Evolutionary conservation across 2,888 invertebrate genomes (phyloP), one percentile per base, ranked within the genome.

Genomic region (Sarcophaga variegata): DNA sequence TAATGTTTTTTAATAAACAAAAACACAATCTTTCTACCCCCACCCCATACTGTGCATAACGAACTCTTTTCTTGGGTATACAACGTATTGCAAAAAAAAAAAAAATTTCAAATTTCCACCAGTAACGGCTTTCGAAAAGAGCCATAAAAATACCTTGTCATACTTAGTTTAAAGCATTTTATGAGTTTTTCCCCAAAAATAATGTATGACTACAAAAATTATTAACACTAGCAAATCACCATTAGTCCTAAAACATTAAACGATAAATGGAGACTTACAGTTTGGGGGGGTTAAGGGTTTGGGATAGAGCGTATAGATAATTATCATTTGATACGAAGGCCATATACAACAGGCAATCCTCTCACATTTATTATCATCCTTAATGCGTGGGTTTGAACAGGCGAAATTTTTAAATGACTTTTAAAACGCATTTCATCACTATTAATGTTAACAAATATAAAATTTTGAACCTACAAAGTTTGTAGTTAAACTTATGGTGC

Each of bases 391-490:
- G 60, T 54, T 66, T 22, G 37, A 67, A 72, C 75, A 79, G 17
- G 64, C 27, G 78, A 69, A 54, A 81, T 74, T 88, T 88, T 86
- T 67, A 88, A 88, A 88, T 83, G 87, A 88, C 88, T 88, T 88
- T 85, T 83, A 79, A 88, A 89, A 87, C 86, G 84, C 88, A 88
- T 88, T 89, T 87, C 88, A 89, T 89, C 89, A 88, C 85, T 85
- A 82, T 81, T 85, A 89, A 88, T 87, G 83, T 83, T 85, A 78
- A 77, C 83, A 85, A 88, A 88, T 85, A 87, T 78, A 67, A 87
- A 67, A 79, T 79, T 84, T 70, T 79, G 66, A 71, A 81, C 37
- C 37, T 37, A 54, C 71, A 66, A 81, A 72, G 71, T 87, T 80
- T 76, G 76, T 71, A 67, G 83, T 70, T 79, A 60, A 79, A 84